phyloP scores from a whole-genome alignment of 2,888 invertebrate species.

The Xanthorhoe spadicearia region DNA sequence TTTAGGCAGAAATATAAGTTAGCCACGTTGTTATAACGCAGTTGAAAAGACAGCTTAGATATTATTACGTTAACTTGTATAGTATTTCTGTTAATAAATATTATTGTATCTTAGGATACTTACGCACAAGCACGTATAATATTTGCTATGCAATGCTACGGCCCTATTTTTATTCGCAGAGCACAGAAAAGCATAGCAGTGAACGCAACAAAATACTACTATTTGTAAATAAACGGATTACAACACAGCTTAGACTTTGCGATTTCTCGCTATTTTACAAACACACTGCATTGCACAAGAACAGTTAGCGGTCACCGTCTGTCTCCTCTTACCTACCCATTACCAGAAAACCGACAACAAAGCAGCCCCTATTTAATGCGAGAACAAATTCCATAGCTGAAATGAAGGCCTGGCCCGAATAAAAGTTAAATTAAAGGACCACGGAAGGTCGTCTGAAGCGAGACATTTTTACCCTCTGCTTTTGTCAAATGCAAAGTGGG shows the following conservation, averaged over 20 bases:
- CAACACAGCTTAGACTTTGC: too few species aligned
- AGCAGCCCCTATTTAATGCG: slow-evolving; percentile 47
- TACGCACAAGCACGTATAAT: too few species aligned
- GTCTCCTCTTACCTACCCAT: slow-evolving; percentile 7
- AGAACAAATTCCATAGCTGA: slow-evolving; percentile 54
- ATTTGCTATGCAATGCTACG: too few species aligned
- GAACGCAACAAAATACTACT: too few species aligned
- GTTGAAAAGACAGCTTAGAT: neutral
- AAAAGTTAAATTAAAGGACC: slow-evolving; percentile 61
- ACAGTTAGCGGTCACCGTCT: slow-evolving; percentile 5
- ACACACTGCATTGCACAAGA: neutral
- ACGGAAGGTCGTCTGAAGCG: slow-evolving; percentile 42
- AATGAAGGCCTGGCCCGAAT: slow-evolving; percentile 52
- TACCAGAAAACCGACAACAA: slow-evolving; percentile 30
- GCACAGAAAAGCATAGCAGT: too few species aligned
- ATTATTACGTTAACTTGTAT: too few species aligned
- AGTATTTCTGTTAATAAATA: too few species aligned
- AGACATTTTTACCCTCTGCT: slow-evolving; percentile 32
- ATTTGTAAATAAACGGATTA: too few species aligned
- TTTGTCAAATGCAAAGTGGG: slow-evolving; percentile 26
- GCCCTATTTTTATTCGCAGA: too few species aligned
- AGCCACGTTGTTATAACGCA: neutral
- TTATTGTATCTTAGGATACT: too few species aligned
- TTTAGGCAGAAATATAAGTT: neutral
- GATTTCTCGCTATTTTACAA: neutral